Evolutionary conservation across 2,888 invertebrate species (phyloP), one percentile per base, ranked within the genome.

Genomic region (Parasteatoda lunata): DNA sequence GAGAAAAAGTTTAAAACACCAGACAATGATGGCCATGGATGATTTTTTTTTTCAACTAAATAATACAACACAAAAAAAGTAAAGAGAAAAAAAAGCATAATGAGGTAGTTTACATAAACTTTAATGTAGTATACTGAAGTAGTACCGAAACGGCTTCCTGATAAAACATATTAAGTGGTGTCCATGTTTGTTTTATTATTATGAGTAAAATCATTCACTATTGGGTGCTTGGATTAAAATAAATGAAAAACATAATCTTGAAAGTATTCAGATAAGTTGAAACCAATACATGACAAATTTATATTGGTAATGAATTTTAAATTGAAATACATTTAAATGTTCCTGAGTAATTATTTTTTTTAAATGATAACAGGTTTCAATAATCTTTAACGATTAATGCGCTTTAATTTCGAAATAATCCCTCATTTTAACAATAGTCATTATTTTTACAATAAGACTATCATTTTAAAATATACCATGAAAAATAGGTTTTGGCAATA

Each of bases 1-100:
- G 86, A 87, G 86, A 82, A 84, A 69, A 78, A 80, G 85, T 86
- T 82, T 59, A 83, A 87, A 87, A 87, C 86, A 81, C 82, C 82
- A 77, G 81, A 82, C 86, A 77, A 82, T 82, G 72, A 73, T 77
- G 77, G 78, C 77, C 66, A 80, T 30, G 30, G 30, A 30, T 30
- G 30, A 30, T 30, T 30, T 30, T 65, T 30, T 65, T 49, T 76
- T 69, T 71, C 59, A 83, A 69, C 76, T 83, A 84, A 84, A 78
- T 77, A 49, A 85, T 78, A 70, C 68, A 64, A 85, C 69, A 71
- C 77, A 72, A 66, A 77, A n/a, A 84, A 52, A 59, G 30, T 30
- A 30, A 30, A 30, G 9, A 59, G 9, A 59, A 9, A 59, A 59
- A 30, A 30, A 59, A 59, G n/a, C 9, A n/a, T 9, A 13, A 59